Evolutionary conservation across 64 coral and sea anemone species (phyloP).

Genomic region (Pocillopora damicornis): DNA sequence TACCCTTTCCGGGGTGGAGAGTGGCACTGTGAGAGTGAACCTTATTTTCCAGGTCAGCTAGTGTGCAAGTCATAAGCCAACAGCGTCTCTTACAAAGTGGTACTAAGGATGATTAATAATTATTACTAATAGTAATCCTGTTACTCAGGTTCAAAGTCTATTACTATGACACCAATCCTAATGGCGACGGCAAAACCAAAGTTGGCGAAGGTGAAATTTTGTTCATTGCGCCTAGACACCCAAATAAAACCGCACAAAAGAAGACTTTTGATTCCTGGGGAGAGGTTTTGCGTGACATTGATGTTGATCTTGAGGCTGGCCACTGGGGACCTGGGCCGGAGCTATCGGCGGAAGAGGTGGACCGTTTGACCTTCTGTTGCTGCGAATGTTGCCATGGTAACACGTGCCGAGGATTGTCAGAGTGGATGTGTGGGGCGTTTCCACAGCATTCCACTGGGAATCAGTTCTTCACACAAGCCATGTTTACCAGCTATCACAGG

Average conservation of each 20-base stretch:
- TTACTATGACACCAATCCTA: slow-evolving; percentile 29
- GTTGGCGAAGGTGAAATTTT: slow-evolving; percentile 64
- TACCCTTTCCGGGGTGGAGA: no score
- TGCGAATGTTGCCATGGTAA: slow-evolving; percentile 55
- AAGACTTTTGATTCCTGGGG: neutral
- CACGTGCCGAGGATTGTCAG: slow-evolving; percentile 6
- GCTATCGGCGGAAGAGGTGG: slow-evolving; percentile 25
- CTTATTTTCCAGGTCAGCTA: no score
- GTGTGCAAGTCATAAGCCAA: no score
- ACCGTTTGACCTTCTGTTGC: slow-evolving; percentile 52
- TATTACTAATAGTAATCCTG: neutral
- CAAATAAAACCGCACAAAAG: slow-evolving; percentile 15
- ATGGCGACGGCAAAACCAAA: neutral
- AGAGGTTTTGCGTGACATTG: slow-evolving; percentile 33
- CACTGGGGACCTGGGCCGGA: slow-evolving; percentile 26
- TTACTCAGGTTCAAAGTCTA: slow-evolving; percentile 52
- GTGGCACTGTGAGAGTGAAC: no score
- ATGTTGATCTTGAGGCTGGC: slow-evolving; percentile 34
- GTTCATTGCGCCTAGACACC: slow-evolving; percentile 54
- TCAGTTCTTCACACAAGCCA: slow-evolving; percentile 56
- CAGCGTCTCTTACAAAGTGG: no score
- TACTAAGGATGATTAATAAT: no score
- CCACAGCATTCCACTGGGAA: slow-evolving; percentile 58
- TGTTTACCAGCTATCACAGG: slow-evolving; percentile 64
- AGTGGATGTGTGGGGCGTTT: slow-evolving; percentile 34